phyloP scores from a whole-genome alignment of 2,888 invertebrate genomes.

The Synergus itoensis region DNA sequence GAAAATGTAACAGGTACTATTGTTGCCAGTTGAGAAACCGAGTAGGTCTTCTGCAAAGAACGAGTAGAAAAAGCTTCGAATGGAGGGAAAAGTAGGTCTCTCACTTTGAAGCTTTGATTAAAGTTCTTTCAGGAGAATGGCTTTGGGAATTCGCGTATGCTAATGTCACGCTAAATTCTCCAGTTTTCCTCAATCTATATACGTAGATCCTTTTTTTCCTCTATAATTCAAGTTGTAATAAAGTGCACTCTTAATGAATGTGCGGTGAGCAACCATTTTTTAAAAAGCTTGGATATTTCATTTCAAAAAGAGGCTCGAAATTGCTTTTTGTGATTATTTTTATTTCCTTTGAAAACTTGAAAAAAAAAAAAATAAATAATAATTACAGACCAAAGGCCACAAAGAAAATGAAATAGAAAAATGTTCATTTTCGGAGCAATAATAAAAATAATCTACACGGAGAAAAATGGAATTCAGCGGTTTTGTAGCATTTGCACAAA shows the following conservation, averaged over 20 bases:
- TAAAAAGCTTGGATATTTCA: background rate
- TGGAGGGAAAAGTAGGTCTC: constrained; percentile 51
- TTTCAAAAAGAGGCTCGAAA: no score
- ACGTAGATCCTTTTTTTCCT: constrained; percentile 11
- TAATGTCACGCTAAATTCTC: constrained; percentile 18
- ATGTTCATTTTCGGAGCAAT: no score
- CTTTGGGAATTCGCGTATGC: constrained; percentile 17
- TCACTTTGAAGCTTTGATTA: constrained; percentile 57
- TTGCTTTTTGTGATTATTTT: no score
- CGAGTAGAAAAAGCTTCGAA: constrained; percentile 43
- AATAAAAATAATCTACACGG: no score
- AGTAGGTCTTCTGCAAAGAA: constrained; percentile 39
- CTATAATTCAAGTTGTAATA: background rate
- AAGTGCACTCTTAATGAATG: constrained; percentile 19
- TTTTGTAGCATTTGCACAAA: no score
- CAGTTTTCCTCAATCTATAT: constrained; percentile 28
- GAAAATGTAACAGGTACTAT: constrained; percentile 51
- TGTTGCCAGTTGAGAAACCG: constrained; percentile 47
- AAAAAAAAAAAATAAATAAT: no score
- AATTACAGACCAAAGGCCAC: no score
- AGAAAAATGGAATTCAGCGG: no score
- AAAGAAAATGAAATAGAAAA: no score
- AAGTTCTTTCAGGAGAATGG: constrained; percentile 56
- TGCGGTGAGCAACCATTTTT: background rate
- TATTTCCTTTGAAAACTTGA: no score